Conservation (phyloP, 2,888 invertebrate species). For the Chymomyza caudatula region DNA sequence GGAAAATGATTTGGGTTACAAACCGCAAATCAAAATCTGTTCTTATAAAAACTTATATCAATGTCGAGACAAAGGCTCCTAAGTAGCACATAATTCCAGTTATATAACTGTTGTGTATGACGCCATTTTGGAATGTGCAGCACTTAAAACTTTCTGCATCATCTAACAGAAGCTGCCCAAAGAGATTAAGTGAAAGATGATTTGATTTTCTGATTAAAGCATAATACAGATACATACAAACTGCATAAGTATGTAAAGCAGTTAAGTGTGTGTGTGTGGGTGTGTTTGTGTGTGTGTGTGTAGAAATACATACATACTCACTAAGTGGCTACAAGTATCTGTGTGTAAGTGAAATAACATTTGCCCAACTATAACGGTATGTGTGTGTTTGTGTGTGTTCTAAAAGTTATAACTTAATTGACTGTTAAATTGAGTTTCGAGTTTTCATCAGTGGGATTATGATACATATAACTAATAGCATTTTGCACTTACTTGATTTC, state of each 20-base stretch:
- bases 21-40: too few species aligned
- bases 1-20: too few species aligned
- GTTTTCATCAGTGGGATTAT: constrained; percentile 6
- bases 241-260: constrained; percentile 1
- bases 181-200: constrained; percentile 16
- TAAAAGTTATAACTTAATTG: constrained; percentile 62
- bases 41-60: too few species aligned
- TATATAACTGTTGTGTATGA: neutral
- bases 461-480: neutral
- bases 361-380: constrained; percentile 48
- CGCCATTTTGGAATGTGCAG: neutral
- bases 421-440: constrained; percentile 41
- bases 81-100: neutral
- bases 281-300: constrained; percentile 1
- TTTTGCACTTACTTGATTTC: neutral
- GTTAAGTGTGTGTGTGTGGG: neutral
- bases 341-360: constrained; percentile 56
- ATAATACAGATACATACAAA: constrained; percentile 19
- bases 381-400: constrained; percentile 14
- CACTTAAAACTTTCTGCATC: neutral
- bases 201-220: constrained; percentile 58
- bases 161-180: neutral
- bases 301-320: too few species aligned
- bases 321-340: too few species aligned
- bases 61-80: too few species aligned